Evolutionary conservation across 2,113 vertebrate genomes (phyloP).

Genomic region (Amphiprion percula): DNA sequence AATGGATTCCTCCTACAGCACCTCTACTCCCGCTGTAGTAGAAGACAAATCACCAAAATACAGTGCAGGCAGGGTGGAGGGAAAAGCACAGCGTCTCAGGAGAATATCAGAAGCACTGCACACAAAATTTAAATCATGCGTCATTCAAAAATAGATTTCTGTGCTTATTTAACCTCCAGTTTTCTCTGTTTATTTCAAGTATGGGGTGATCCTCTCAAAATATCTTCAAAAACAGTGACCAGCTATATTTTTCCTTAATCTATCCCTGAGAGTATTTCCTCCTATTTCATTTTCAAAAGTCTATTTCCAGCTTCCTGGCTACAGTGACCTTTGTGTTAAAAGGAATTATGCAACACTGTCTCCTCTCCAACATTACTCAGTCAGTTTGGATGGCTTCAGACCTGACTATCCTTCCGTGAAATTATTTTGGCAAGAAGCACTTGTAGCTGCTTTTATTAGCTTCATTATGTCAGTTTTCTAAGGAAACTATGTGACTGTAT

Average conservation of each 20-base stretch:
- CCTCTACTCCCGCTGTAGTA: background rate
- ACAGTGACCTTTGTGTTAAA: background rate
- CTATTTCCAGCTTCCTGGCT: constrained; percentile 63
- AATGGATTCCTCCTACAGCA: background rate
- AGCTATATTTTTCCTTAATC: background rate
- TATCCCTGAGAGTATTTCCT: constrained; percentile 35
- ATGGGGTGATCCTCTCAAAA: too few species aligned
- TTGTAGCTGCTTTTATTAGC: background rate
- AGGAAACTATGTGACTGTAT: background rate
- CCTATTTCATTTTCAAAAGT: constrained; percentile 49
- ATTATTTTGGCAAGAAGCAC: background rate
- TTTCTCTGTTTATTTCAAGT: background rate
- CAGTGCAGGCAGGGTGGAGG: background rate
- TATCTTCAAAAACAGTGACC: too few species aligned
- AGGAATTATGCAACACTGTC: background rate
- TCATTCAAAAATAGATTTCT: background rate
- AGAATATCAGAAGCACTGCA: too few species aligned
- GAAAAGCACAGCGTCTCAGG: background rate
- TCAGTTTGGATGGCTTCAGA: constrained; percentile 4
- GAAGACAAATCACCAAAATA: constrained; percentile 2
- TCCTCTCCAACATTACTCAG: background rate
- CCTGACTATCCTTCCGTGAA: background rate
- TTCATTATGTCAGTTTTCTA: background rate
- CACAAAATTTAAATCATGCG: too few species aligned
- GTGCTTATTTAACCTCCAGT: background rate